Conservation (phyloP, 2,797 vertebrate genomes). For the Poeciliopsis gracilis region DNA sequence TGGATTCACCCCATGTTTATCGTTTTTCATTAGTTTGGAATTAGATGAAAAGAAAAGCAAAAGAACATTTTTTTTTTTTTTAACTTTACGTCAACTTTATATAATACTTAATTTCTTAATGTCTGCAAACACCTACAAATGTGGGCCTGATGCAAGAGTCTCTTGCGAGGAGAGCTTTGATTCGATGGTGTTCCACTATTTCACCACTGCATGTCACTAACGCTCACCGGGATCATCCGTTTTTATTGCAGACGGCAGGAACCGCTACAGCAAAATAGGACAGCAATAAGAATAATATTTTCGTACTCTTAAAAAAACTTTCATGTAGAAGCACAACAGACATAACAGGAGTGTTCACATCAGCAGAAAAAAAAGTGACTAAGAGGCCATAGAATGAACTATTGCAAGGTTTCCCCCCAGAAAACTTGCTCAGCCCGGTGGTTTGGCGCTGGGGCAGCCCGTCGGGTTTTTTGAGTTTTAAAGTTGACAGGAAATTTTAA, state of each 20-base stretch:
- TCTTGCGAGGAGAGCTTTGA: background rate
- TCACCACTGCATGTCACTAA: conserved; percentile 10
- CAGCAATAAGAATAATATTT: background rate
- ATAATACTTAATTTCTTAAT: background rate
- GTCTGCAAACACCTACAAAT: background rate
- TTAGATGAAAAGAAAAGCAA: background rate
- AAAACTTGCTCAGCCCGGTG: no score
- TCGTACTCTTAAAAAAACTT: background rate
- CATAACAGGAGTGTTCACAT: background rate
- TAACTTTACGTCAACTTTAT: background rate
- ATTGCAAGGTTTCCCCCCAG: no score
- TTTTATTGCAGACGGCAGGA: background rate
- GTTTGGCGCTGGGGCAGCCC: no score
- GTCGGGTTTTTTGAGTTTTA: no score
- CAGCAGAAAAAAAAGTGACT: background rate
- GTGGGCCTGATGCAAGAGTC: background rate
- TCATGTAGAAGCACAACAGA: background rate
- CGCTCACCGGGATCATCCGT: background rate
- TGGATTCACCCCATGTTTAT: background rate
- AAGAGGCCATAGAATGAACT: background rate
- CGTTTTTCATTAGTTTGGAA: background rate
- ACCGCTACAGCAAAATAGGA: background rate
- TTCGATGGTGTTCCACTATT: background rate
- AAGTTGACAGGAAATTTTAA: no score
- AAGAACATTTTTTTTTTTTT: background rate